A percentile compares a stretch with the other conserved stretches of the same genome.
phyloP scores from a whole-genome alignment of 2,113 vertebrate species.

The Pituophis catenifer region DNA sequence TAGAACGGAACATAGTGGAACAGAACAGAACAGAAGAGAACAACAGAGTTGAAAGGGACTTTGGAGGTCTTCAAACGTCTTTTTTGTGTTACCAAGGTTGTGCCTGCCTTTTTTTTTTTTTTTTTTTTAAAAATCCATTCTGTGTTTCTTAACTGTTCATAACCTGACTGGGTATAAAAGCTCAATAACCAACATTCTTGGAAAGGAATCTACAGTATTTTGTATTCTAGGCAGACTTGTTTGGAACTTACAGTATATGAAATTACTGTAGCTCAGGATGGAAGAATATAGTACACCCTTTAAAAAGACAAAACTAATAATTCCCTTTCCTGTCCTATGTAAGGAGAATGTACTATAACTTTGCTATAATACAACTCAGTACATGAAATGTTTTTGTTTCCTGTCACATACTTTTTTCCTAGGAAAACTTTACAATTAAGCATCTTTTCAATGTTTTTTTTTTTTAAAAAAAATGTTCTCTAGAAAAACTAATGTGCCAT shows the following conservation, averaged over 20 bases:
- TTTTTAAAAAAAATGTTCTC: not conserved
- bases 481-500: not conserved
- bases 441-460: not conserved
- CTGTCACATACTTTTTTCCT: not conserved
- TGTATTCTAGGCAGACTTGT: not conserved
- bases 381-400: not conserved
- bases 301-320: not conserved
- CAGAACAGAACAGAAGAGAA: no score
- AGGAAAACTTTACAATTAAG: not conserved
- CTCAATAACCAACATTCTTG: not conserved
- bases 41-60: no score
- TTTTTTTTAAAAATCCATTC: not conserved
- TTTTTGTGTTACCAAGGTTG: not conserved
- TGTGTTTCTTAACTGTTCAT: not conserved
- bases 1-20: no score
- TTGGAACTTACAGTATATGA: not conserved
- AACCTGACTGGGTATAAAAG: not conserved
- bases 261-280: not conserved
- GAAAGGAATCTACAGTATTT: not conserved
- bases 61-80: no score
- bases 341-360: not conserved
- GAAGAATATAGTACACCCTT: not conserved
- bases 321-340: not conserved
- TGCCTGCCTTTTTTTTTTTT: not conserved
- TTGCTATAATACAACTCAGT: not conserved